These are phyloP conservation scores for Fabriciana adippe DNA, from an alignment of 2,888 invertebrate species.

Conservation along the genomic window DNA sequence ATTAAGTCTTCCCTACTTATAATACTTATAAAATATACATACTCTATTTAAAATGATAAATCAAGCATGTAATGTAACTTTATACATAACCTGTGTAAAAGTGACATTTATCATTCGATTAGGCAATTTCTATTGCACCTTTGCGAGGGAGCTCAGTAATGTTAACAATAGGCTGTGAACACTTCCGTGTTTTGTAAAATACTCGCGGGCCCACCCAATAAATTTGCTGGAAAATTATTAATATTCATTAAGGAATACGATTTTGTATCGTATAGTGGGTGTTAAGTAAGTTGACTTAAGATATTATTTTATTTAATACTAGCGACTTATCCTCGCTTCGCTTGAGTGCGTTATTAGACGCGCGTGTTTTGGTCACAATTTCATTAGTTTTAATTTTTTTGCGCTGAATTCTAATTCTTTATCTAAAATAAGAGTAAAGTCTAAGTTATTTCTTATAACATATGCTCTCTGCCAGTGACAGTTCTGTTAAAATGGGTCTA, in stretches of 20 bases:
- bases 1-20: no score
- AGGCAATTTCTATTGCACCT: slow-evolving; percentile 2
- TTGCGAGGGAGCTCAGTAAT: slow-evolving; percentile 9
- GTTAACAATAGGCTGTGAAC: slow-evolving; percentile 19
- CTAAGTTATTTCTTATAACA: no score
- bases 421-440: no score
- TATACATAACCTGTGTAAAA: neutral
- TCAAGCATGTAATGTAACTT: neutral
- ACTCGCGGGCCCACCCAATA: slow-evolving; percentile 13
- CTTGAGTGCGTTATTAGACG: no score
- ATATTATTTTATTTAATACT: no score
- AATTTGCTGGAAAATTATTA: slow-evolving; percentile 19
- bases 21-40: no score
- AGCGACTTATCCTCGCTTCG: no score
- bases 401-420: no score
- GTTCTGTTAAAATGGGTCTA: no score
- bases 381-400: no score
- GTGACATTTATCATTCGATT: slow-evolving; percentile 10
- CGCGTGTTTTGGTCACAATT: no score
- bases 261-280: neutral
- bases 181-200: slow-evolving; percentile 31
- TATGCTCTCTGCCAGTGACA: no score
- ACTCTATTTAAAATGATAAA: neutral
- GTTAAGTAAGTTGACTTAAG: neutral
- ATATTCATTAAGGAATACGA: slow-evolving; percentile 16